Percentiles rank a stretch among this genome's conserved stretches.
Conservation (phyloP, 2,888 invertebrate genomes). For the Lampropteryx suffumata region DNA sequence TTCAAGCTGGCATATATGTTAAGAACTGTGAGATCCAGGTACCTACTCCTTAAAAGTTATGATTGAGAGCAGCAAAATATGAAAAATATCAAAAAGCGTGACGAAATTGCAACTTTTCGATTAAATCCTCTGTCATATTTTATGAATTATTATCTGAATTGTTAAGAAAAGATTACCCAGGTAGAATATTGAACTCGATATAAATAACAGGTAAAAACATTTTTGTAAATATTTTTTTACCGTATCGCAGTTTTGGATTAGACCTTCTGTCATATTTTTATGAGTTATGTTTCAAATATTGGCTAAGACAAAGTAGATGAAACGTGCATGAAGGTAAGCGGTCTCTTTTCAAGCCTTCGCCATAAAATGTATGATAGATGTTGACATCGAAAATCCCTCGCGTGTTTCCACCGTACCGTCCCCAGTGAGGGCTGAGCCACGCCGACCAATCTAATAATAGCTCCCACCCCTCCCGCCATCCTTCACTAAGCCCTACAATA, state of each 20-base stretch:
- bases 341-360: slow-evolving; percentile 66
- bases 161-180: slow-evolving; percentile 17
- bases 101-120: slow-evolving; percentile 20
- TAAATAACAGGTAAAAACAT: slow-evolving; percentile 17
- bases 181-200: slow-evolving; percentile 27
- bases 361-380: slow-evolving; percentile 80
- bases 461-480: slow-evolving; percentile 47
- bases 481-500: slow-evolving; percentile 36
- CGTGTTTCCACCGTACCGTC: slow-evolving; percentile 73
- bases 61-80: slow-evolving; percentile 18
- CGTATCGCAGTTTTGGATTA: slow-evolving; percentile 19
- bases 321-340: slow-evolving; percentile 67
- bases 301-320: slow-evolving; percentile 42
- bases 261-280: slow-evolving; percentile 27
- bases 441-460: slow-evolving; percentile 53
- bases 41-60: slow-evolving; percentile 7
- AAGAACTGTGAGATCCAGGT: neutral
- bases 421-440: slow-evolving; percentile 72
- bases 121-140: slow-evolving; percentile 24
- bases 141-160: slow-evolving; percentile 19
- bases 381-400: slow-evolving; percentile 72
- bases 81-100: slow-evolving; percentile 15
- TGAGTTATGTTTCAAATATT: slow-evolving; percentile 26
- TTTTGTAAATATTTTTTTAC: slow-evolving; percentile 18
- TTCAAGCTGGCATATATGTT: too few relatives aligned